These are phyloP conservation scores for Listronotus bonariensis DNA, from an alignment of 1,140 invertebrate species.

Conservation along the genomic window DNA sequence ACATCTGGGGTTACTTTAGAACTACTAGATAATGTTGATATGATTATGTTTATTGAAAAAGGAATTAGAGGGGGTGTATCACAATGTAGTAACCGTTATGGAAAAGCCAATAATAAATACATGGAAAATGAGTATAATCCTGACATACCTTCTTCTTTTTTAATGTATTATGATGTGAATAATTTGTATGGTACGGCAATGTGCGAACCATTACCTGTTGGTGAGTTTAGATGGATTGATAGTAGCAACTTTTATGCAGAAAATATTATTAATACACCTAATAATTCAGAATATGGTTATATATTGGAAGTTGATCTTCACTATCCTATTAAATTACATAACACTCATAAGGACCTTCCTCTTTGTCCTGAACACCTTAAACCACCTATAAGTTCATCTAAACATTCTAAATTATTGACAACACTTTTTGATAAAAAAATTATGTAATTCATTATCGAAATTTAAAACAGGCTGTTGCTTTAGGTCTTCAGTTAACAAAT, in stretches of 20 bases:
- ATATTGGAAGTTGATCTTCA: conserved; percentile 56
- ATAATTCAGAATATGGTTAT: conserved; percentile 56
- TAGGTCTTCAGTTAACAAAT: conserved; percentile 51
- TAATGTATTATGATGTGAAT: conserved; percentile 27
- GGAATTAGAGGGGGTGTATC: conserved; percentile 43
- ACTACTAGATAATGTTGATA: conserved; percentile 46
- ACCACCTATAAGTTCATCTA: conserved; percentile 30
- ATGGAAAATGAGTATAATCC: conserved; percentile 25
- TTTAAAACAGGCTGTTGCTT: conserved; percentile 38
- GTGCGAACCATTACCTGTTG: conserved; percentile 54
- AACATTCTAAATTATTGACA: conserved; percentile 54
- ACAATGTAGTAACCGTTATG: conserved; percentile 39
- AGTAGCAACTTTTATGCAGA: conserved; percentile 41
- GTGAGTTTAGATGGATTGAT: conserved; percentile 56
- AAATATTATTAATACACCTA: conserved; percentile 45
- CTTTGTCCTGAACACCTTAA: conserved; percentile 50
- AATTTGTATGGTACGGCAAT: conserved; percentile 60
- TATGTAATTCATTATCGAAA: no score
- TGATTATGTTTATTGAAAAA: conserved; percentile 49
- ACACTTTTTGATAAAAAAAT: conserved; percentile 49
- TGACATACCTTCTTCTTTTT: conserved; percentile 5
- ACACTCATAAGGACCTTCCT: conserved; percentile 52
- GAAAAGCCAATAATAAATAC: conserved; percentile 23
- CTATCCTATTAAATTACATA: conserved; percentile 36
- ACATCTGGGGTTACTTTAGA: no score